These are phyloP conservation scores for Acrocyrtus sp. DNA, from an alignment of 2,888 invertebrate species.

Conservation along the genomic window DNA sequence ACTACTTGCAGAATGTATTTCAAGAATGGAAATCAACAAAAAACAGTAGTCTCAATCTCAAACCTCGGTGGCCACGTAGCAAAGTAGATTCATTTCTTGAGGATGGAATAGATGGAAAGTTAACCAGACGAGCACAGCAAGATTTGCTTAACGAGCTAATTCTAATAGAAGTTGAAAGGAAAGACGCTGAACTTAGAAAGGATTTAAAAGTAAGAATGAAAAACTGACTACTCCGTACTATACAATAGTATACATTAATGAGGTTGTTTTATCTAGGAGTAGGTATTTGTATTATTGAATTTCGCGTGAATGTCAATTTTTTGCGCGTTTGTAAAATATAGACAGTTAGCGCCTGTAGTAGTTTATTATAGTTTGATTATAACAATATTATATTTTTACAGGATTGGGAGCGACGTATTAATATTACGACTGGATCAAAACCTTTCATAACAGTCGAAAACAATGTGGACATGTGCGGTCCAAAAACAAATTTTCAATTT, in stretches of 20 bases:
- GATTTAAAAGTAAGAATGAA: conserved; percentile 39
- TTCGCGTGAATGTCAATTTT: too few relatives aligned
- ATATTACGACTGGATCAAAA: conserved; percentile 74
- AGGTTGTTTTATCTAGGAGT: too few relatives aligned
- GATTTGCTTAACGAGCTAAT: conserved; percentile 52
- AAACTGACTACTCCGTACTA: too few relatives aligned
- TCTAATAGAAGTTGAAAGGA: conserved; percentile 39
- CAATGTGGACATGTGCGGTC: conserved; percentile 75
- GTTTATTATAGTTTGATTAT: too few relatives aligned
- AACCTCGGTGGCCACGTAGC: conserved; percentile 15
- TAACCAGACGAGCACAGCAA: conserved; percentile 27
- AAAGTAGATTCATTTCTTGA: conserved; percentile 45
- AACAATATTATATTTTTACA: too few relatives aligned
- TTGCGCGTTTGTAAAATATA: too few relatives aligned
- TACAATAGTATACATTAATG: too few relatives aligned
- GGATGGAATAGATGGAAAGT: conserved; percentile 54
- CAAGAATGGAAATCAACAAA: conserved; percentile 16
- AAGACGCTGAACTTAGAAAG: not conserved
- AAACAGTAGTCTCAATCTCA: not conserved
- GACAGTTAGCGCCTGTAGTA: too few relatives aligned
- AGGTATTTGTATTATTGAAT: too few relatives aligned
- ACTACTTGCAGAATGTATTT: conserved; percentile 26
- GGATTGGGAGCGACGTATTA: conserved; percentile 81
- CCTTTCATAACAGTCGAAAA: conserved; percentile 83
- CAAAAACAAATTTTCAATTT: conserved; percentile 84